phyloP scores from a whole-genome alignment of 2,797 vertebrate species.

The Sebastes minor region DNA sequence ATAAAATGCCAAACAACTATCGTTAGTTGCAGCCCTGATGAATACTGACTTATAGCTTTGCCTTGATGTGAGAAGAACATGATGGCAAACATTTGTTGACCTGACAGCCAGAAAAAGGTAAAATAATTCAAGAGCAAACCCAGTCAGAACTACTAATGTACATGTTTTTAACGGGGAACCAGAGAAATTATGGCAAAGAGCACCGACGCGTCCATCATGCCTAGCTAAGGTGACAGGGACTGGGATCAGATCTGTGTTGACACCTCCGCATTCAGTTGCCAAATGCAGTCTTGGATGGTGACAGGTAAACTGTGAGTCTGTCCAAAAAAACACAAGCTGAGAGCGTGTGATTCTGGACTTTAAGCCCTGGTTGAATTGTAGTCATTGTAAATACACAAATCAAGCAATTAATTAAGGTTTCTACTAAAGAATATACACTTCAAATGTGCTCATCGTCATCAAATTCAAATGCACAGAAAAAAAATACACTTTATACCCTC shows the following conservation, averaged over 20 bases:
- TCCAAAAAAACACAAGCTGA: constrained; percentile 11
- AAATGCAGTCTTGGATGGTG: background rate
- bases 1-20: background rate
- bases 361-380: background rate
- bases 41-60: background rate
- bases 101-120: background rate
- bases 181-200: background rate
- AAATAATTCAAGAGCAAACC: background rate
- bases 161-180: background rate
- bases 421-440: background rate
- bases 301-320: background rate
- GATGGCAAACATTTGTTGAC: background rate
- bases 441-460: no score
- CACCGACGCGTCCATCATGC: background rate
- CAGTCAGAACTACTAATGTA: background rate
- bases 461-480: no score
- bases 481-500: background rate
- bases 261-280: background rate
- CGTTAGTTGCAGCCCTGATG: background rate
- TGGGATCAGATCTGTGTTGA: constrained; percentile 6
- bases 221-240: constrained; percentile 3
- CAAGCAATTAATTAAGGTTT: background rate
- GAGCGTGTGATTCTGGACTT: background rate
- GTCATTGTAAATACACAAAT: background rate
- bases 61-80: background rate